Evolutionary conservation across 1,140 invertebrate genomes (phyloP), one percentile per base, ranked within the genome.

Genomic region (Agrilus planipennis): DNA sequence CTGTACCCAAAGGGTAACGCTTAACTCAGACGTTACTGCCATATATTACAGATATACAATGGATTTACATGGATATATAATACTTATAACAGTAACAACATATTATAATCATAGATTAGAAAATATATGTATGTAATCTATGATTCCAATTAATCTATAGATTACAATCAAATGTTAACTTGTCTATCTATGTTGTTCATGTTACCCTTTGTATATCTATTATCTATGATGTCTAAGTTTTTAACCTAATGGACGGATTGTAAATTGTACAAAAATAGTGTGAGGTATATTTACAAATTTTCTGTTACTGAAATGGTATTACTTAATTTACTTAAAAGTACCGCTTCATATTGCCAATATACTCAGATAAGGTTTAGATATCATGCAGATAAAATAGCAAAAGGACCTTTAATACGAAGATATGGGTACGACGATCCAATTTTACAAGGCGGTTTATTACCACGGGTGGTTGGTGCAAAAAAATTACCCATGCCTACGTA

Each of bases 351-450:
- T 4, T 70, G 70, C 7, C 63, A 68, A 51, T 10, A 68, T 21
- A 67, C 48, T 0, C 23, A 55, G 14, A 65, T 73, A 0, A 62
- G 77, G 12, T 72, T 67, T 51, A 61, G 79, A 34, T 85, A 84
- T 55, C 71, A 79, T 53, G 73, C 74, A 10, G 77, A 85, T 14
- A 81, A 77, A 59, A 47, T 75, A 23, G 70, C 65, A 18, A 64
- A 55, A 51, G 72, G 72, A 11, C 75, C 73, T 7, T 46, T 78
- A 5, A 53, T 82, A 14, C 63, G 75, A 40, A 65, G 80, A 39
- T 74, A 77, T 62, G 84, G 83, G 5, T 86, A 84, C 47, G 55
- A 76, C 40, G 81, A 88, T 25, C 64, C 64, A 41, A 64, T 84
- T 22, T 63, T 76, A 47, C 66, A 71, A 50, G 66, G 62, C 38